A percentile compares a stretch with the other conserved stretches of the same genome.
phyloP scores from a whole-genome alignment of 2,797 vertebrate species.

The Manis pentadactyla region DNA sequence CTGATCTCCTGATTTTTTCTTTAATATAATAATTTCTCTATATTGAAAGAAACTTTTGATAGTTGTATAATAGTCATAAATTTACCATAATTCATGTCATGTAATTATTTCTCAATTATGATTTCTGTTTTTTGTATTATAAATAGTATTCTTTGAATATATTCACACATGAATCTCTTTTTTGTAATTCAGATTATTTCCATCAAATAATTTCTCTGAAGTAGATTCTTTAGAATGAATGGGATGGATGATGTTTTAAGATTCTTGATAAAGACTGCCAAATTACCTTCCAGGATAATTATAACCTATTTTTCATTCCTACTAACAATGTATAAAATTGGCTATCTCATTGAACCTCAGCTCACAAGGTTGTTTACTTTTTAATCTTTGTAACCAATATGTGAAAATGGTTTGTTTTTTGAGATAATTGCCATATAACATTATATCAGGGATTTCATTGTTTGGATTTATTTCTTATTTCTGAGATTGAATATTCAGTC shows the following conservation, averaged over 20 bases:
- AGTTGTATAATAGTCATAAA: background rate
- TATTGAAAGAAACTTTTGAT: constrained; percentile 46
- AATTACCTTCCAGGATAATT: constrained; percentile 28
- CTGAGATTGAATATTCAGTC: background rate
- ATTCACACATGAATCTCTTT: background rate
- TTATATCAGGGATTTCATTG: background rate
- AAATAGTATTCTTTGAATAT: background rate
- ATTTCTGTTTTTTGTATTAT: constrained; percentile 45
- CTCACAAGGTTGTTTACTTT: background rate
- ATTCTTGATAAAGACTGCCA: constrained; percentile 18
- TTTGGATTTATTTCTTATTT: constrained; percentile 36
- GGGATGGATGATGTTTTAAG: constrained; percentile 43
- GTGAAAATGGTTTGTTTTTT: background rate
- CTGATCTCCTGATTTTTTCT: background rate
- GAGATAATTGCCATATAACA: background rate
- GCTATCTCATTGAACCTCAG: background rate
- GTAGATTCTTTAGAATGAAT: constrained; percentile 6
- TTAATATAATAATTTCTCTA: background rate
- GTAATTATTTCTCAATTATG: constrained; percentile 32
- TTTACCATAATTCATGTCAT: background rate
- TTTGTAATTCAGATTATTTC: constrained; percentile 47
- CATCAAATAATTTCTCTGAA: constrained; percentile 57
- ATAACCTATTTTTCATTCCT: constrained; percentile 34
- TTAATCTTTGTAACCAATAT: constrained; percentile 37
- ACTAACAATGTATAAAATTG: background rate